Evolutionary conservation across 2,888 invertebrate species (phyloP), one percentile per base, ranked within the genome.

Genomic region (Hydriomena furcata): DNA sequence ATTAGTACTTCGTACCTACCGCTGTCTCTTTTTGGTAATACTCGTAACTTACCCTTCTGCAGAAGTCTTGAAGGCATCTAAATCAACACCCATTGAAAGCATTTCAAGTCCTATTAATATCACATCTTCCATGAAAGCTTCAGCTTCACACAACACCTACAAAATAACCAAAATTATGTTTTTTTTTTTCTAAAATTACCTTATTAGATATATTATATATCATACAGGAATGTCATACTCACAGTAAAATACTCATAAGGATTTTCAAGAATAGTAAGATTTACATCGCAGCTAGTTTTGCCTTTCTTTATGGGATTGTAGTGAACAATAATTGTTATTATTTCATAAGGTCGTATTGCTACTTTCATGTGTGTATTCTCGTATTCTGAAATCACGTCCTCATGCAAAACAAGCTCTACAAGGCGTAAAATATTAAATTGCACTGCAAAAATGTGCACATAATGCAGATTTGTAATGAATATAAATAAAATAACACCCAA

Each of bases 61-160:
- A 23, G 70, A 68, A 21, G 55, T 34, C 52, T 76, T 80, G 54
- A 73, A 79, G 3, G 63, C 54, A 4, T 84, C 81, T 17, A 86
- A 61, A 62, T 88, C 86, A 6, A 67, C 61, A 13, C 87, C 87
- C 84, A 89, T 83, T 7, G 89, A 71, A 7, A 90, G 76, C 89
- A 90, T 87, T 64, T 87, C 82, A 13, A 90, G 68, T 1, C 86
- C 86, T 27, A 80, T 54, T 38, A 90, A 60, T 55, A 88, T 81
- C 1, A 90, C 82, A 58, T 90, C 89, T 70, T 88, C 90, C 76
- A 85, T 82, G 58, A 90, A 89, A 0, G 87, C 82, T 71, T 90
- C 89, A 5, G 78, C 86, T 68, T 88, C 84, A 63, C 89, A 89
- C 12, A 79, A 45, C 11, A 89, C 66, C 90, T 90, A 46, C 3